A percentile compares a stretch with the other conserved stretches of the same genome.
These are phyloP conservation scores for Dinothrombium tinctorium DNA, from an alignment of 1,140 invertebrate species.

Conservation along the genomic window DNA sequence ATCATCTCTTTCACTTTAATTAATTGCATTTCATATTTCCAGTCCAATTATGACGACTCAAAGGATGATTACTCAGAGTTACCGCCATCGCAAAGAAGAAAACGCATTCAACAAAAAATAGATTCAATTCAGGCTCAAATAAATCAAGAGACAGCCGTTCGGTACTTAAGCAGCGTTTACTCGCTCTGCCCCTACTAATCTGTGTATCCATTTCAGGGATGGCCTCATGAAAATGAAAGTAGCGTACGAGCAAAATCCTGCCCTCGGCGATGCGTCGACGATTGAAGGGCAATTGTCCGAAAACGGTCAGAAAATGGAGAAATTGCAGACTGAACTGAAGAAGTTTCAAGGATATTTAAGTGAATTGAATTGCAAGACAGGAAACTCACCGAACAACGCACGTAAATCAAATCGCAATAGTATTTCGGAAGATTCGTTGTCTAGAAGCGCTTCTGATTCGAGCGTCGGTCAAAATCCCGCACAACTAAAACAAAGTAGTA, in stretches of 20 bases:
- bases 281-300: constrained; percentile 85
- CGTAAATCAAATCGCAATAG: constrained; percentile 20
- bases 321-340: constrained; percentile 50
- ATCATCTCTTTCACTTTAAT: neutral
- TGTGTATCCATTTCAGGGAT: constrained; percentile 32
- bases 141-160: constrained; percentile 68
- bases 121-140: constrained; percentile 66
- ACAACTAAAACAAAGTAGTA: neutral
- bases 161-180: no score
- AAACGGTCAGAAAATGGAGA: constrained; percentile 72
- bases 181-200: no score
- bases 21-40: neutral
- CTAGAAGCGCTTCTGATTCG: constrained; percentile 62
- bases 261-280: constrained; percentile 78
- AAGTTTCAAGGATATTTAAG: constrained; percentile 31
- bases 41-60: constrained; percentile 17
- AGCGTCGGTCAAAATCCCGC: constrained; percentile 34
- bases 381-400: neutral
- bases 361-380: constrained; percentile 3
- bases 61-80: constrained; percentile 64
- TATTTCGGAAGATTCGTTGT: constrained; percentile 56
- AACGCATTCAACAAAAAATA: constrained; percentile 69
- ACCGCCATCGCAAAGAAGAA: constrained; percentile 86
- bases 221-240: constrained; percentile 96
- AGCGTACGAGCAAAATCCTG: constrained; percentile 83